phyloP scores from a whole-genome alignment of 2,888 invertebrate species.

The Shargacucullia verbasci region DNA sequence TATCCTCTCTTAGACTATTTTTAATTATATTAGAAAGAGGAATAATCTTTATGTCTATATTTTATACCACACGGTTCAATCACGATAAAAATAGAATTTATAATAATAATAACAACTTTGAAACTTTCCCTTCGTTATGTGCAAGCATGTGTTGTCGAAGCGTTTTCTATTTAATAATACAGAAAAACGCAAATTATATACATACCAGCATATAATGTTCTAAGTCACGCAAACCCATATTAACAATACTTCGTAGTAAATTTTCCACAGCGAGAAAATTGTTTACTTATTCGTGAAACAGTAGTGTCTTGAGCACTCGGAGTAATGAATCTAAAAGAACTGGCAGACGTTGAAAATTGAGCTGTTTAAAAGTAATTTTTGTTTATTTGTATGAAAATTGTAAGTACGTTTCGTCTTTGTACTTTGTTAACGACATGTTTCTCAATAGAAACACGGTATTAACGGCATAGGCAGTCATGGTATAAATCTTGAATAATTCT shows the following conservation, averaged over 20 bases:
- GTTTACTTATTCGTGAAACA: conserved; percentile 71
- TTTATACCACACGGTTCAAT: not conserved
- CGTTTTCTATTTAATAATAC: conserved; percentile 74
- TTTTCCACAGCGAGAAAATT: conserved; percentile 79
- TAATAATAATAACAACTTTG: conserved; percentile 34
- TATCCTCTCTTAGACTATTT: too few species aligned
- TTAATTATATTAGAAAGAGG: too few species aligned
- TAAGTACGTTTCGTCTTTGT: too few species aligned
- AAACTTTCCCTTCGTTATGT: conserved; percentile 70
- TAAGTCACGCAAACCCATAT: conserved; percentile 71
- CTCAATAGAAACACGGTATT: too few species aligned
- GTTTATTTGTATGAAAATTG: conserved; percentile 1
- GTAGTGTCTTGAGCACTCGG: conserved; percentile 56
- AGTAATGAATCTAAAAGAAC: conserved; percentile 59
- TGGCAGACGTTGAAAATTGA: conserved; percentile 24
- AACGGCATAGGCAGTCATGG: too few species aligned
- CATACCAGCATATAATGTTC: conserved; percentile 62
- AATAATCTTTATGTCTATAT: too few species aligned
- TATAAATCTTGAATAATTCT: too few species aligned
- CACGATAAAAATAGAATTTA: conserved; percentile 27
- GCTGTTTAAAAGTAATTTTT: conserved; percentile 8
- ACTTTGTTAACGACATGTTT: too few species aligned
- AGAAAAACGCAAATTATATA: conserved; percentile 61
- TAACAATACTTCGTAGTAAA: conserved; percentile 74
- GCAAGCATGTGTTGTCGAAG: conserved; percentile 62